phyloP scores from a whole-genome alignment of 2,113 vertebrate genomes.

The Potamarius usumacintae region DNA sequence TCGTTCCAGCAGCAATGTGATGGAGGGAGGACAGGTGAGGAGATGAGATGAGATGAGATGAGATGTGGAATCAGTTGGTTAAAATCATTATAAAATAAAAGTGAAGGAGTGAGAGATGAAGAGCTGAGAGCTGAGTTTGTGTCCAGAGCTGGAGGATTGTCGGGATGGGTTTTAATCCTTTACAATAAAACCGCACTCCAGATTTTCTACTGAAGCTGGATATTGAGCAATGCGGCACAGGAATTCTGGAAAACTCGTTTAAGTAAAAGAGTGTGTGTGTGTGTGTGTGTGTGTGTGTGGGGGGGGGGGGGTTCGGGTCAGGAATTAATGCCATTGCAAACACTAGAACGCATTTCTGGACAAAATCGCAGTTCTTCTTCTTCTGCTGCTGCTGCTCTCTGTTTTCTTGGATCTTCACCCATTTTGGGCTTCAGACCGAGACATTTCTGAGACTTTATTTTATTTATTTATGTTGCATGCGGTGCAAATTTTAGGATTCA shows the following conservation, averaged over 20 bases:
- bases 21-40: background rate
- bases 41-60: background rate
- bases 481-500: background rate
- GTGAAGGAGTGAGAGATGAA: background rate
- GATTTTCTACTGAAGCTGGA: background rate
- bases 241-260: conserved; percentile 10
- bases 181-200: background rate
- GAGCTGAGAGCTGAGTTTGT: background rate
- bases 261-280: background rate
- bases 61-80: background rate
- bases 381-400: background rate
- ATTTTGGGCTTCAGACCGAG: background rate
- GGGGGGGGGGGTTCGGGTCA: background rate
- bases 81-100: background rate
- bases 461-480: background rate
- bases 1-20: background rate
- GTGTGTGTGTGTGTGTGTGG: background rate
- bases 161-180: background rate
- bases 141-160: background rate
- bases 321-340: background rate
- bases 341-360: background rate
- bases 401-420: no score
- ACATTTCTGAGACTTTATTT: background rate
- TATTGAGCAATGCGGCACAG: background rate
- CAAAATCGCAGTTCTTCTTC: background rate